Evolutionary conservation across 2,888 invertebrate genomes (phyloP), one percentile per base, ranked within the genome.

Genomic region (Patella ulyssiponensis): DNA sequence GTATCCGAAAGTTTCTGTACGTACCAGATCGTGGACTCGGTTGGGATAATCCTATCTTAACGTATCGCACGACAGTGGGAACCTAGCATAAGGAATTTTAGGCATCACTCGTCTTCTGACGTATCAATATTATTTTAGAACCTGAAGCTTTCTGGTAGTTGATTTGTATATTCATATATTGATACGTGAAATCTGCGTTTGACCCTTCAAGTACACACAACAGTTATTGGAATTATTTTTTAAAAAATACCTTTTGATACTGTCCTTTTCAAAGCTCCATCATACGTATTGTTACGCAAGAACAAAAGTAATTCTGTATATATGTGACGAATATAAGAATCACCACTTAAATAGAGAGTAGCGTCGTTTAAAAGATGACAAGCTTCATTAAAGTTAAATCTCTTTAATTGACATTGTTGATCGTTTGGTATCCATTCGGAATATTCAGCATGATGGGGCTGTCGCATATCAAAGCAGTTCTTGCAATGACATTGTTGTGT

Each of bases 381-480:
- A 20, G 23, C 64, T 20, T 64, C 64, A 20, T 23, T 9, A 14
- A 23, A 64, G 23, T 64, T 64, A 64, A 64, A 64, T 20, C 14
- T 20, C 23, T 23, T 64, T 64, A 64, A 23, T 64, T 64, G 64
- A 23, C 64, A 64, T 64, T 23, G 20, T 64, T 9, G 20, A 14
- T 64, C 64, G 20, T 64, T 3, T 9, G 64, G 20, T 11, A 64
- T 64, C 12, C 20, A 64, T 20, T 64, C 64, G 20, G 64, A 64
- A 14, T 64, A 64, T 15, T 64, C 64, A 3, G 64, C 64, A 23
- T 64, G 64, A 12, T 23, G 11, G 11, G 20, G 23, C 23, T 64
- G 64, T 64, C 64, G 20, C 64, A 64, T 64, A 64, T 64, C 64
- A 64, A 23, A 23, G 23, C 64, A 64, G 14, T 64, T 23, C 64